A percentile compares a stretch with the other conserved stretches of the same genome.
Conservation (phyloP, 2,888 invertebrate species). For the Phyllotreta cruciferae region DNA sequence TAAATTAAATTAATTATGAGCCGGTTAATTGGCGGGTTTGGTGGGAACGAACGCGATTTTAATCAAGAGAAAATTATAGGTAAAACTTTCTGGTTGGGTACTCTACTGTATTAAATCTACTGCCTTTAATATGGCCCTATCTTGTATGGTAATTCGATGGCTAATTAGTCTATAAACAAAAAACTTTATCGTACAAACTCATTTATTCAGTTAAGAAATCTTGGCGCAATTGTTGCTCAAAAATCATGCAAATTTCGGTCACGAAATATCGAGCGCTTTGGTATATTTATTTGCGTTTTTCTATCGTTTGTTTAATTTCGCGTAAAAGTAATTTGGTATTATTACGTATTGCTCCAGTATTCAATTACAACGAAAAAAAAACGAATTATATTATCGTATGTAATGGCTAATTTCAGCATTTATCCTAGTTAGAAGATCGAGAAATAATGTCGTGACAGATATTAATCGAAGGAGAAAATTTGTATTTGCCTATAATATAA, state of each 20-base stretch:
- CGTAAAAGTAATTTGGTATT: slow-evolving; percentile 8
- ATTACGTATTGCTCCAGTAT: too few relatives aligned
- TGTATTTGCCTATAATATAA: not conserved
- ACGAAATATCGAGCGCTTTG: slow-evolving; percentile 5
- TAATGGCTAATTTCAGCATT: not conserved
- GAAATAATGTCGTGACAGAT: not conserved
- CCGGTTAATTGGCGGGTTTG: too few relatives aligned
- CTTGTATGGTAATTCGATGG: too few relatives aligned
- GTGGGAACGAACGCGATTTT: too few relatives aligned
- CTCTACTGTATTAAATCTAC: too few relatives aligned
- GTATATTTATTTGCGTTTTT: slow-evolving; percentile 11
- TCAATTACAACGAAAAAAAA: too few relatives aligned
- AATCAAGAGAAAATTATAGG: too few relatives aligned
- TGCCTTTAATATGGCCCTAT: too few relatives aligned
- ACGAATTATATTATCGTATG: not conserved
- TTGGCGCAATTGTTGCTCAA: slow-evolving; percentile 13
- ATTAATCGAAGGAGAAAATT: not conserved
- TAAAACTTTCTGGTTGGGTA: too few relatives aligned
- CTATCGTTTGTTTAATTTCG: slow-evolving; percentile 4
- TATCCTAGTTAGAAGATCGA: slow-evolving; percentile 1
- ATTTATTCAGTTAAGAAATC: slow-evolving; percentile 6
- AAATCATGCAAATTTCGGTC: slow-evolving; percentile 14
- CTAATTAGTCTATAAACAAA: too few relatives aligned
- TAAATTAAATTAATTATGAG: too few relatives aligned
- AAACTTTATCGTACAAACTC: too few relatives aligned